These are phyloP conservation scores for Tipula unca DNA, from an alignment of 2,888 invertebrate species.

Conservation along the genomic window DNA sequence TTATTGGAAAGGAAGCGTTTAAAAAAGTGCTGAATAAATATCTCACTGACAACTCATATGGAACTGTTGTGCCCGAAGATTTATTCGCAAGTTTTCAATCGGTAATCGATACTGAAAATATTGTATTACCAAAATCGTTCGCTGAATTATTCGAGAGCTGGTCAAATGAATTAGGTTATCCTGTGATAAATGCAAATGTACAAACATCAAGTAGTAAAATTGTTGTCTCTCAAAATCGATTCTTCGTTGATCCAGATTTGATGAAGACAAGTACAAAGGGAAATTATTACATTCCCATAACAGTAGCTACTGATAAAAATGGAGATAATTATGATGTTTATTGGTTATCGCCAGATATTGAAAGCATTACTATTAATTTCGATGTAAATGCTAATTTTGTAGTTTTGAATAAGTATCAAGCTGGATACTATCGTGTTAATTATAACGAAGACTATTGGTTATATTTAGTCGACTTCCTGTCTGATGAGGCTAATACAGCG, in stretches of 20 bases:
- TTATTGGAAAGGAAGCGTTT: slow-evolving; percentile 47
- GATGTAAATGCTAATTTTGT: neutral
- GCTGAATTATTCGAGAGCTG: slow-evolving; percentile 59
- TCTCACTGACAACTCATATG: slow-evolving; percentile 36
- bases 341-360: neutral
- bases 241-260: neutral
- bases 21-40: slow-evolving; percentile 46
- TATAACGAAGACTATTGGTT: slow-evolving; percentile 56
- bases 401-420: neutral
- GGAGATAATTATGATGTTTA: neutral
- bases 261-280: neutral
- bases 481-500: slow-evolving; percentile 32
- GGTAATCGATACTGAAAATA: slow-evolving; percentile 29
- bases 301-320: neutral
- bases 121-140: slow-evolving; percentile 42
- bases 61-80: slow-evolving; percentile 36
- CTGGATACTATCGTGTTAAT: slow-evolving; percentile 53
- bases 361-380: neutral
- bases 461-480: slow-evolving; percentile 44
- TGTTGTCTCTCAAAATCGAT: neutral
- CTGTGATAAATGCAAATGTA: slow-evolving; percentile 50
- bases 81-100: slow-evolving; percentile 39
- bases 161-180: slow-evolving; percentile 68
- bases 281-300: neutral
- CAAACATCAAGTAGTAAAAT: neutral